A percentile compares a stretch with the other conserved stretches of the same genome.
phyloP scores from a whole-genome alignment of 2,113 vertebrate genomes.

The Cynoglossus semilaevis region DNA sequence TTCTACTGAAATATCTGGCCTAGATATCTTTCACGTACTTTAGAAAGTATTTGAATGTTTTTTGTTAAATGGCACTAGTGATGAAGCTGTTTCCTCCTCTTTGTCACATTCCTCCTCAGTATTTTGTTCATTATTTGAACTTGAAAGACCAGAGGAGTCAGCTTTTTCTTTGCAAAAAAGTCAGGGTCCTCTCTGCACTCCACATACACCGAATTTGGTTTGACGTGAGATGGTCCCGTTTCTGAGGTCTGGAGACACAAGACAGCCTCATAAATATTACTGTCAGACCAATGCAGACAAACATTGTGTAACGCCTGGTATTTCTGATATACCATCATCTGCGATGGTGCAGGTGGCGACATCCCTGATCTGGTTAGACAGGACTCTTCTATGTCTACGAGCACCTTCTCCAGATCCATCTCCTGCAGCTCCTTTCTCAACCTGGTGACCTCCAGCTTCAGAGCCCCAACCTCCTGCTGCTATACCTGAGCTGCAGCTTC shows the following conservation, averaged over 20 bases:
- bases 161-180: conserved; percentile 45
- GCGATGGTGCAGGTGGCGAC: conserved; percentile 5
- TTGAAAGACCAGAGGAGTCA: conserved; percentile 21
- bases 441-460: conserved; percentile 64
- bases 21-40: no score
- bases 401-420: conserved; percentile 40
- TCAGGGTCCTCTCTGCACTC: conserved; percentile 62
- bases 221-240: conserved; percentile 10
- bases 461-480: conserved; percentile 82
- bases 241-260: conserved; percentile 40
- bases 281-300: no score
- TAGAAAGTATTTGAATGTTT: not conserved
- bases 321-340: conserved; percentile 3
- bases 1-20: no score
- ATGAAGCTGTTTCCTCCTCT: conserved; percentile 31
- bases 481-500: conserved; percentile 84
- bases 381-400: conserved; percentile 10
- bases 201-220: conserved; percentile 63
- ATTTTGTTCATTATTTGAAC: conserved; percentile 11
- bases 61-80: conserved; percentile 47
- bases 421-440: conserved; percentile 72
- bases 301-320: no score
- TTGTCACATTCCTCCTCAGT: conserved; percentile 1
- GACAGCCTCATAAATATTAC: not conserved
- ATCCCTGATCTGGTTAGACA: conserved; percentile 5